Evolutionary conservation across 1,140 invertebrate genomes (phyloP).

Genomic region (Listronotus oregonensis): DNA sequence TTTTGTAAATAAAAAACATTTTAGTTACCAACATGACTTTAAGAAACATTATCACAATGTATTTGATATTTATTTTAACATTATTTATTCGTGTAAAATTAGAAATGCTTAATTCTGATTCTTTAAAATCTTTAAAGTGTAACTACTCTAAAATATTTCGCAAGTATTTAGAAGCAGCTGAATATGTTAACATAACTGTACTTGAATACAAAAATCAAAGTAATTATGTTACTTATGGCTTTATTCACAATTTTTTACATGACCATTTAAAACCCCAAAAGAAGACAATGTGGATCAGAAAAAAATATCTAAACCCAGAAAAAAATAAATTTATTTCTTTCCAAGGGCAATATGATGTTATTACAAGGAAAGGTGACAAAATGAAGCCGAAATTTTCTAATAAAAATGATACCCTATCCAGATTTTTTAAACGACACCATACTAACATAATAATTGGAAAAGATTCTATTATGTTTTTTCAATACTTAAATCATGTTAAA

Average conservation of each 20-base stretch:
- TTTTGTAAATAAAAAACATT: too few relatives aligned
- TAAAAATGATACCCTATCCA: too few relatives aligned
- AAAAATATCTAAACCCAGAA: too few relatives aligned
- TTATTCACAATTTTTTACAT: not conserved
- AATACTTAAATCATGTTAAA: not conserved
- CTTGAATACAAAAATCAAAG: not conserved
- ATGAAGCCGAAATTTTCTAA: too few relatives aligned
- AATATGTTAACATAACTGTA: not conserved
- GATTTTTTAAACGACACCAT: too few relatives aligned
- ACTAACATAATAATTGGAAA: not conserved
- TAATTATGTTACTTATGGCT: not conserved
- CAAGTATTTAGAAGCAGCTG: not conserved
- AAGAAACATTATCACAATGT: not conserved
- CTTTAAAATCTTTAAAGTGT: not conserved
- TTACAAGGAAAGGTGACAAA: too few relatives aligned
- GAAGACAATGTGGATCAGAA: too few relatives aligned
- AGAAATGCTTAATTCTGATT: not conserved
- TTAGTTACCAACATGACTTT: too few relatives aligned
- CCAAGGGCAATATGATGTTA: too few relatives aligned
- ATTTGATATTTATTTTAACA: not conserved
- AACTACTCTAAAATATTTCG: not conserved
- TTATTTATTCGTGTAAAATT: not conserved
- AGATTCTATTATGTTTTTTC: not conserved
- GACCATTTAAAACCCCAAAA: too few relatives aligned
- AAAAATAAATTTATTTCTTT: too few relatives aligned